Conservation (phyloP, 2,113 vertebrate species). For the Oncorhynchus masou region DNA sequence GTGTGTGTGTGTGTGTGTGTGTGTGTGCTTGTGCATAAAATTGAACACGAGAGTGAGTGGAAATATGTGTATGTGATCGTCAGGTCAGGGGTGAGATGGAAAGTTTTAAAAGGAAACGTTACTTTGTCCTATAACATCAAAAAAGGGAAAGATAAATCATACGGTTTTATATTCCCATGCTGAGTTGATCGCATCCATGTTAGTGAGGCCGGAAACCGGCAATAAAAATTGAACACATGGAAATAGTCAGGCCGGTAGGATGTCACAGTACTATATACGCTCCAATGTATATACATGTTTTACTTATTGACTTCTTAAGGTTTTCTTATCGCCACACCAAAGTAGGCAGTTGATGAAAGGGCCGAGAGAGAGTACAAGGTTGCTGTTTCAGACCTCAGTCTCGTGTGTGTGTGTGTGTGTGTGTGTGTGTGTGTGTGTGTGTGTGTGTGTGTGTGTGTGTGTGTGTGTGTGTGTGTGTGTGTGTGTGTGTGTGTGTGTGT, state of each 20-base stretch:
- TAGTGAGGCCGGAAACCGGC: constrained; percentile 62
- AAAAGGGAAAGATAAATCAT: not conserved
- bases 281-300: constrained; percentile 61
- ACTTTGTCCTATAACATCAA: constrained; percentile 15
- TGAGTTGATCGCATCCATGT: constrained; percentile 70
- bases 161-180: constrained; percentile 52
- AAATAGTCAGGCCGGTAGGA: constrained; percentile 69
- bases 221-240: constrained; percentile 73
- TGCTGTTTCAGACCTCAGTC: constrained; percentile 19
- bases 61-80: not conserved
- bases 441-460: too few species aligned
- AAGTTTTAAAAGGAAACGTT: not conserved
- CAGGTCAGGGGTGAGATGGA: not conserved
- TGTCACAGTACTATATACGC: constrained; percentile 55
- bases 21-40: not conserved
- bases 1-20: not conserved
- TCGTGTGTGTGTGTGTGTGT: not conserved
- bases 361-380: constrained; percentile 31
- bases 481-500: too few species aligned
- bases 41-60: too few species aligned
- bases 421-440: too few species aligned
- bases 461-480: too few species aligned
- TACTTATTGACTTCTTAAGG: constrained; percentile 12
- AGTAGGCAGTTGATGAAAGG: constrained; percentile 60
- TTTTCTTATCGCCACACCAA: constrained; percentile 13